Conservation (phyloP, 2,113 vertebrate species). For the Grantiella picta region DNA sequence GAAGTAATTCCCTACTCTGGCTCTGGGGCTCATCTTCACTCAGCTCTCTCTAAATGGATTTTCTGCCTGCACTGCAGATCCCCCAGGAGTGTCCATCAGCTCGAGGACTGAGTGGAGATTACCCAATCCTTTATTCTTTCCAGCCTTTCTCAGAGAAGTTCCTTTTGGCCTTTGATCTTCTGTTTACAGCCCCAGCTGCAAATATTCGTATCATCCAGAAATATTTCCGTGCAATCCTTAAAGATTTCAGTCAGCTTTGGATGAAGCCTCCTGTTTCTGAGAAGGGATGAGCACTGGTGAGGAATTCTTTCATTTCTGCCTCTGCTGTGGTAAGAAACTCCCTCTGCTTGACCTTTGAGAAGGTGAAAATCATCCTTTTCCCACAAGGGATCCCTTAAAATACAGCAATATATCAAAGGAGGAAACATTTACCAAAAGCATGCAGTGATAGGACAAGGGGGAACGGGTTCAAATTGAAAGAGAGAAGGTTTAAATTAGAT, state of each 20-base stretch:
- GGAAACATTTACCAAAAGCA: background rate
- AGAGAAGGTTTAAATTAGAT: background rate
- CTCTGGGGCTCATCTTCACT: background rate
- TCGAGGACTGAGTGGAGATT: background rate
- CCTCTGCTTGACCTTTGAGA: background rate
- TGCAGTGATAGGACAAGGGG: too few relatives aligned
- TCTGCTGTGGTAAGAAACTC: background rate
- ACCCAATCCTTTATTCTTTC: background rate
- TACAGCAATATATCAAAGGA: background rate
- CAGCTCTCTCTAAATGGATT: background rate
- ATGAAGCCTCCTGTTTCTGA: background rate
- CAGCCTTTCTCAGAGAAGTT: background rate
- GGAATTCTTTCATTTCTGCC: background rate
- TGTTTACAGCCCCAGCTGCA: background rate
- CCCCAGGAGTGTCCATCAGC: background rate
- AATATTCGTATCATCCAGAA: background rate
- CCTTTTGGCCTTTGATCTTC: background rate
- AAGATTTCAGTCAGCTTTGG: background rate
- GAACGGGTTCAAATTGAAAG: background rate
- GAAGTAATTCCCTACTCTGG: background rate
- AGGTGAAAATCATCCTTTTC: background rate
- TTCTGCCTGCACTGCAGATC: background rate
- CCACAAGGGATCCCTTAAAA: background rate
- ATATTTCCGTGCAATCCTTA: background rate
- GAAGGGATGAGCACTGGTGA: background rate